These are phyloP conservation scores for Micrasema longulum DNA, from an alignment of 1,140 invertebrate species.

Conservation along the genomic window DNA sequence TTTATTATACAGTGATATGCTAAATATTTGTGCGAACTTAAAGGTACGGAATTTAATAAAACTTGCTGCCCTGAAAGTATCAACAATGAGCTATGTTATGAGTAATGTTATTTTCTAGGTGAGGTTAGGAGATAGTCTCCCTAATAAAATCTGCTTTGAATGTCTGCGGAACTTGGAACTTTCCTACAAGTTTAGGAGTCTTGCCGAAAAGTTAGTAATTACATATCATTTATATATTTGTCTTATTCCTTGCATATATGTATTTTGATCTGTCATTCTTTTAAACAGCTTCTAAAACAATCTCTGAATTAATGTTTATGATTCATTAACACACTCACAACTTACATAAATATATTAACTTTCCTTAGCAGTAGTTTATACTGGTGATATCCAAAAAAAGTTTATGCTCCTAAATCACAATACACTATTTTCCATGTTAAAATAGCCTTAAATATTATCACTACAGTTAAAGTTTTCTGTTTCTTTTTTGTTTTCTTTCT, in stretches of 20 bases:
- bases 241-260: not conserved
- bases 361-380: too few relatives aligned
- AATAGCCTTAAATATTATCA: too few relatives aligned
- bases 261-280: not conserved
- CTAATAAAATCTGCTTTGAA: slow-evolving; percentile 30
- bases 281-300: too few relatives aligned
- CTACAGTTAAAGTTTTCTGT: too few relatives aligned
- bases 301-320: too few relatives aligned
- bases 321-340: too few relatives aligned
- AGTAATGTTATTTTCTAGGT: slow-evolving; percentile 31
- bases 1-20: slow-evolving; percentile 38
- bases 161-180: slow-evolving; percentile 33
- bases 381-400: too few relatives aligned
- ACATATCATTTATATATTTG: too few relatives aligned
- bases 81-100: slow-evolving; percentile 5
- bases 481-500: too few relatives aligned
- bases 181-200: slow-evolving; percentile 30
- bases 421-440: too few relatives aligned
- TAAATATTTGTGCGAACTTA: slow-evolving; percentile 35
- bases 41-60: slow-evolving; percentile 17
- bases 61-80: not conserved
- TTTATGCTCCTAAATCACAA: too few relatives aligned
- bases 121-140: slow-evolving; percentile 16
- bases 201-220: slow-evolving; percentile 44
- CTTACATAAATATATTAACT: too few relatives aligned